A percentile compares a stretch with the other conserved stretches of the same genome.
Conservation (phyloP, 2,113 vertebrate genomes). For the Ibidorhyncha struthersii region DNA sequence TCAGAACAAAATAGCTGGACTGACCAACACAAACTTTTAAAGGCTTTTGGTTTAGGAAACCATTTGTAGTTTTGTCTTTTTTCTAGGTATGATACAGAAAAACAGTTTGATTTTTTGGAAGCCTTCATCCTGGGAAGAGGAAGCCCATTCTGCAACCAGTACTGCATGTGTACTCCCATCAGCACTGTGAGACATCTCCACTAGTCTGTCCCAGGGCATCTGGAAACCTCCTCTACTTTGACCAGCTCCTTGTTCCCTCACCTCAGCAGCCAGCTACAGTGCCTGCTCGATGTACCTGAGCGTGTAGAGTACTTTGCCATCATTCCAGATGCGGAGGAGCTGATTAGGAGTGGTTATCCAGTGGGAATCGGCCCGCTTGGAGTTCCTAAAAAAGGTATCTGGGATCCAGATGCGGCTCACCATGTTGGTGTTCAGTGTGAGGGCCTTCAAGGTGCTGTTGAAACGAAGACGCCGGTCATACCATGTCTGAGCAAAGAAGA, state of each 20-base stretch:
- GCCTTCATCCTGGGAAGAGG: background rate
- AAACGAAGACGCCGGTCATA: slow-evolving; percentile 80
- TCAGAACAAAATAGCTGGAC: background rate
- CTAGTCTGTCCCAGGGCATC: background rate
- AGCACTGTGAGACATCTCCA: background rate
- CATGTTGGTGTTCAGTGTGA: slow-evolving; percentile 78
- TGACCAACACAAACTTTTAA: background rate
- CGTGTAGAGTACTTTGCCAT: slow-evolving; percentile 80
- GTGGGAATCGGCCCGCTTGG: slow-evolving; percentile 74
- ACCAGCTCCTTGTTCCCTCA: background rate
- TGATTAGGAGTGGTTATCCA: slow-evolving; percentile 78
- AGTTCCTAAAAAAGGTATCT: slow-evolving; percentile 80
- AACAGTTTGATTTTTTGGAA: background rate
- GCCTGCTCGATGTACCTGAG: slow-evolving; percentile 70
- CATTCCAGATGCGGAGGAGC: slow-evolving; percentile 79
- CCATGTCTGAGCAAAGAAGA: slow-evolving; percentile 82
- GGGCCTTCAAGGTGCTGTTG: slow-evolving; percentile 76
- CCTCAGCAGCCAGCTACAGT: background rate
- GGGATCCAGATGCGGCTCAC: slow-evolving; percentile 81
- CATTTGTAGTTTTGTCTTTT: background rate
- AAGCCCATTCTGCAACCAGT: background rate
- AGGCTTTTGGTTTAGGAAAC: background rate
- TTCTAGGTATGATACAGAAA: background rate
- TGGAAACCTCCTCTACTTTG: background rate
- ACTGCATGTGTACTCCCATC: background rate